Conservation (phyloP, 2,888 invertebrate species). For the Piscicola geometra region DNA sequence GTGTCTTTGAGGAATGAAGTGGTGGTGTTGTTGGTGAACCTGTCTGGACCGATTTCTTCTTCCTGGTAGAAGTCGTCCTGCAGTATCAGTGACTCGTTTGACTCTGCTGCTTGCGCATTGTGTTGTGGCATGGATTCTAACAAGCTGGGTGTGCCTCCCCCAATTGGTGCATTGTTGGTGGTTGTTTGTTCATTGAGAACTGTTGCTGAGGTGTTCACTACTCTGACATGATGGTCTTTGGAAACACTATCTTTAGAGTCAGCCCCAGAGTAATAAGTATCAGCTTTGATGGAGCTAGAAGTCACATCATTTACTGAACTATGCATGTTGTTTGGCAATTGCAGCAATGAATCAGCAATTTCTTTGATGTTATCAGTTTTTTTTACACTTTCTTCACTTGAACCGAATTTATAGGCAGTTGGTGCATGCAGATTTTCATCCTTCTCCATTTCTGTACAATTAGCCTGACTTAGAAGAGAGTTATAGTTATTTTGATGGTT, state of each 20-base stretch:
- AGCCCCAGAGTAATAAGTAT: too few relatives aligned
- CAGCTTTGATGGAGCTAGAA: too few relatives aligned
- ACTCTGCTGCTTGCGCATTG: not conserved
- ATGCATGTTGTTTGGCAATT: too few relatives aligned
- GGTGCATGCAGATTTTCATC: not conserved
- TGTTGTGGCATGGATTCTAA: too few relatives aligned
- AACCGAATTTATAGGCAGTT: not conserved
- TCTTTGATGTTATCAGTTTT: not conserved
- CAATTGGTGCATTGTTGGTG: too few relatives aligned
- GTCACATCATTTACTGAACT: too few relatives aligned
- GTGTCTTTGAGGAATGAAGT: too few relatives aligned
- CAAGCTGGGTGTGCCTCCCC: too few relatives aligned
- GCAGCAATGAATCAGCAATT: not conserved
- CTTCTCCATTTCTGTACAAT: not conserved
- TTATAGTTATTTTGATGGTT: not conserved
- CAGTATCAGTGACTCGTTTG: not conserved
- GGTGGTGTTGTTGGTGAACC: slow-evolving; percentile 1
- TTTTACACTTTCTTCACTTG: not conserved
- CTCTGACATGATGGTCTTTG: not conserved
- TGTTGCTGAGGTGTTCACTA: not conserved
- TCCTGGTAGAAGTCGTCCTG: slow-evolving; percentile 11
- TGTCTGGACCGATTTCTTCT: slow-evolving; percentile 11
- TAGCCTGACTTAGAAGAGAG: not conserved
- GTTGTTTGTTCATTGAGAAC: too few relatives aligned
- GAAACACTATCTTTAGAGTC: too few relatives aligned